Conservation (phyloP, 2,113 vertebrate genomes). For the Hemiprocne comata region DNA sequence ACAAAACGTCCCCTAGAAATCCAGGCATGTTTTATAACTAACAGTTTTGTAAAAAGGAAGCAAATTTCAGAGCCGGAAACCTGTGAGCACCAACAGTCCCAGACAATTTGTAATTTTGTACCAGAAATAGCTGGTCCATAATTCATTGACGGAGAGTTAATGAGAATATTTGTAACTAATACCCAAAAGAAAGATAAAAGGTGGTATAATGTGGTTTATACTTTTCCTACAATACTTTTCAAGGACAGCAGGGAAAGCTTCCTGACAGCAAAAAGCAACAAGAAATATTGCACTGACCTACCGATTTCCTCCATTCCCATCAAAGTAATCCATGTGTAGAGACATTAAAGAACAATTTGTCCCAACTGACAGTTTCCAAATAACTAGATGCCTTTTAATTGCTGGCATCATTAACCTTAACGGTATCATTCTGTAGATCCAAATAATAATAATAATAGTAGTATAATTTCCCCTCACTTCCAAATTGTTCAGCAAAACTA, state of each 20-base stretch:
- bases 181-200: conserved; percentile 79
- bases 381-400: conserved; percentile 84
- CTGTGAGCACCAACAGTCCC: conserved; percentile 15
- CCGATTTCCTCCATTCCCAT: conserved; percentile 73
- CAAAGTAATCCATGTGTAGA: conserved; percentile 77
- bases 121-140: conserved; percentile 71
- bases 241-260: conserved; percentile 73
- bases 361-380: conserved; percentile 77
- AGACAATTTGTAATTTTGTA: conserved; percentile 73
- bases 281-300: conserved; percentile 81
- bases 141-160: conserved; percentile 74
- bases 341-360: conserved; percentile 78
- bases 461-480: conserved; percentile 57
- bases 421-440: conserved; percentile 73
- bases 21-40: background rate
- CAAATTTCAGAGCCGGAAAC: conserved; percentile 39
- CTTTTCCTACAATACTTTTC: conserved; percentile 65
- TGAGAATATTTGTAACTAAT: conserved; percentile 78
- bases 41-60: background rate
- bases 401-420: conserved; percentile 84
- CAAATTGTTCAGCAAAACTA: conserved; percentile 38
- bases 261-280: conserved; percentile 76
- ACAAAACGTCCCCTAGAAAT: background rate
- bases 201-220: conserved; percentile 69
- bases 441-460: conserved; percentile 65